Evolutionary conservation across 1,140 invertebrate species (phyloP), one percentile per base, ranked within the genome.

Genomic region (Phocides pigmalion): DNA sequence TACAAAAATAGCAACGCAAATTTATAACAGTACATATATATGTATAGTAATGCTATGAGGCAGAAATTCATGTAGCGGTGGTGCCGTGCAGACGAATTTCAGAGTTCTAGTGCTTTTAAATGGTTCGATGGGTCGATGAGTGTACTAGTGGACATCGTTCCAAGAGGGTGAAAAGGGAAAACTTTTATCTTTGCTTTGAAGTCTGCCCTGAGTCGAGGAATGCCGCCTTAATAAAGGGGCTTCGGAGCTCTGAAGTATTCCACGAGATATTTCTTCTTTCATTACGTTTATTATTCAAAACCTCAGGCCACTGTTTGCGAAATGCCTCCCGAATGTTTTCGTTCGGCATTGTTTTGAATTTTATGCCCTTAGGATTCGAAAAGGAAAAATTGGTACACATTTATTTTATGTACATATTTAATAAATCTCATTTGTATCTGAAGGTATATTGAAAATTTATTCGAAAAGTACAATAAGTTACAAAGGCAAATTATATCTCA

Each of bases 211-310:
- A 47, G 28, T 47, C 56, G n/a, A 4, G n/a, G 41, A 59, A 37
- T 15, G 56, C 56, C 44, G 15, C 16, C 56, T 59, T 28, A 59
- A 41, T 54, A 47, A 47, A 46, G 16, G 56, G 25, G 25, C 56
- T 32, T 25, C 54, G 25, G 25, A 16, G 54, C 20, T 44, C 53
- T 39, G 32, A 53, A 47, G 42, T 46, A 46, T 59, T 47, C 16
- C 16, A 59, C 17, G 35, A 59, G 56, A 47, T 59, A 59, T 59
- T 47, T 35, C 42, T 47, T 59, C 25, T 59, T 59, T 59, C 56
- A 59, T 59, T 47, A 59, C 42, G 42, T 46, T 59, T 59, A 59
- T 59, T 59, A 59, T 59, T 59, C 56, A 59, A 59, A 59, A 47
- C 22, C 56, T 20, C 42, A 42, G n/a, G 56, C 42, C 42, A 35